phyloP scores from a whole-genome alignment of 92 coral and sea anemone species.

The Parazoanthus atlanticus region DNA sequence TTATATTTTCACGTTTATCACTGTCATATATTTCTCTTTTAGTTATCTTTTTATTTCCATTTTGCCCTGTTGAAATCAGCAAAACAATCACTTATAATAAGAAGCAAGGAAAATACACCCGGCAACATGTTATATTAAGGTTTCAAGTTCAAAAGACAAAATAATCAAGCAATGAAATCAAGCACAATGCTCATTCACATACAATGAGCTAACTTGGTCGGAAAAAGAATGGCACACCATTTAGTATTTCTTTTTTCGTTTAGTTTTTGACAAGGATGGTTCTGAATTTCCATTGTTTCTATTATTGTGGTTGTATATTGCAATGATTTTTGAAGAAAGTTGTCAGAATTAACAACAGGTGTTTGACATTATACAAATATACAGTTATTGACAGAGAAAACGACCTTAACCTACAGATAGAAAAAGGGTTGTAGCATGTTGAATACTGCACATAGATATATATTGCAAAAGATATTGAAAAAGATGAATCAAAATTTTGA shows the following conservation, averaged over 20 bases:
- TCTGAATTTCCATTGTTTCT: background rate
- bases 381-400: too few species aligned
- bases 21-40: background rate
- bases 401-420: background rate
- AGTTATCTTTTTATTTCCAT: constrained; percentile 1
- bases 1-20: background rate
- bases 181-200: too few species aligned
- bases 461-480: too few species aligned
- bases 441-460: background rate
- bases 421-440: background rate
- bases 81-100: background rate
- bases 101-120: too few species aligned
- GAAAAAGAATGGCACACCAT: too few species aligned
- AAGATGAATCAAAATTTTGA: background rate
- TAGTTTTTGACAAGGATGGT: too few species aligned
- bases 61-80: background rate
- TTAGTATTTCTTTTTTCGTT: too few species aligned
- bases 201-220: too few species aligned
- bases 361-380: background rate
- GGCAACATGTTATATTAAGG: too few species aligned
- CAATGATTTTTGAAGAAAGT: background rate
- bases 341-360: background rate
- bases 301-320: too few species aligned
- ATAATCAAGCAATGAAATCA: too few species aligned
- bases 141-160: too few species aligned